phyloP scores from a whole-genome alignment of 2,888 invertebrate species.

The Eristalis tenax region DNA sequence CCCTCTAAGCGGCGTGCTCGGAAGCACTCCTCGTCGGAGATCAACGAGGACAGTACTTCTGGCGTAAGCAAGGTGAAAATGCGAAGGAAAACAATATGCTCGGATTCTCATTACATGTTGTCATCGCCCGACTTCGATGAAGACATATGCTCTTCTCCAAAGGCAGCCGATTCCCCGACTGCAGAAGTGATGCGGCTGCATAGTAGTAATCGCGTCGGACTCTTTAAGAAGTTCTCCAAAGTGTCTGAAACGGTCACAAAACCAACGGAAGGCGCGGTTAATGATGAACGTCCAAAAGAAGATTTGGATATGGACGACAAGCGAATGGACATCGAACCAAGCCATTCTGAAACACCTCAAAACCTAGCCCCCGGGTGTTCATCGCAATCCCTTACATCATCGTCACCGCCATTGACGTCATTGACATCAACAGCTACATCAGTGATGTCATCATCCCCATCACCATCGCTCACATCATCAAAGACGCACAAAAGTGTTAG shows the following conservation, averaged over 20 bases:
- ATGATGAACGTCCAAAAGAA: no score
- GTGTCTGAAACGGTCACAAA: not conserved
- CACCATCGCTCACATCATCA: not conserved
- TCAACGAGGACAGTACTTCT: not conserved
- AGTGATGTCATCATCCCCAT: no score
- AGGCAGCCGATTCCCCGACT: slow-evolving; percentile 16
- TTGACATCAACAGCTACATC: not conserved
- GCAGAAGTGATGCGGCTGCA: slow-evolving; percentile 32
- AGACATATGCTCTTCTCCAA: slow-evolving; percentile 9
- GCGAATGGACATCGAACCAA: not conserved
- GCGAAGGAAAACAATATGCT: slow-evolving; percentile 56
- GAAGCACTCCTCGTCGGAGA: slow-evolving; percentile 28
- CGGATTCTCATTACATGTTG: slow-evolving; percentile 21
- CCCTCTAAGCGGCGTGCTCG: slow-evolving; percentile 4
- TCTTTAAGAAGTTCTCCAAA: not conserved
- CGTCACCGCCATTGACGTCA: not conserved
- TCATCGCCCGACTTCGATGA: slow-evolving; percentile 44
- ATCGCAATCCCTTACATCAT: not conserved
- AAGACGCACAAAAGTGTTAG: not conserved
- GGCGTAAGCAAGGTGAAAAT: not conserved
- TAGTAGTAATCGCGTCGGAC: not conserved
- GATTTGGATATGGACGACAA: not conserved
- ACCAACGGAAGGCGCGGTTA: not conserved
- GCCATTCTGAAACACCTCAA: not conserved
- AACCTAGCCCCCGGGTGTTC: not conserved